These are phyloP conservation scores for Halcyon malimbica DNA, from an alignment of 2,113 vertebrate species.

Conservation along the genomic window DNA sequence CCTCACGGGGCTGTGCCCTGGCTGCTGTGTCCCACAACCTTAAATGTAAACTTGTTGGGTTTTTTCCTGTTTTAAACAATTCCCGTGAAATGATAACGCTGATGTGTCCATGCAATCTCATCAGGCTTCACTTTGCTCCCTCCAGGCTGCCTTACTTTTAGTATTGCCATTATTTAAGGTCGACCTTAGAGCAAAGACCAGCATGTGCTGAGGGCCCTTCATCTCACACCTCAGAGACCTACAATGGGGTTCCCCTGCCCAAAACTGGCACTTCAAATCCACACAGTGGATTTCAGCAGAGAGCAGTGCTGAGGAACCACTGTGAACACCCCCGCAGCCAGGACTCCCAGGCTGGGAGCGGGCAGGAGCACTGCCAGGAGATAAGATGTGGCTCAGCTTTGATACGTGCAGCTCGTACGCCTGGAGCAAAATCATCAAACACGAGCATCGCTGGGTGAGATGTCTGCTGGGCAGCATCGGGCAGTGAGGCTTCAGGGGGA, in stretches of 20 bases:
- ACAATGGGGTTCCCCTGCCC: not conserved
- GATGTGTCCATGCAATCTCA: not conserved
- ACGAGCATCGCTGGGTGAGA: rapidly evolving
- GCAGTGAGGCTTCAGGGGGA: not conserved
- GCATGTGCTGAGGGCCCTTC: rapidly evolving
- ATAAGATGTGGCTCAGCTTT: constrained; percentile 5
- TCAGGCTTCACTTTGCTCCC: not conserved
- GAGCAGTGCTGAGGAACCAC: not conserved
- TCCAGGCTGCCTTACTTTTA: not conserved
- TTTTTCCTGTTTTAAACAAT: rapidly evolving
- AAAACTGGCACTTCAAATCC: not conserved
- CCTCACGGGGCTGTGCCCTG: not conserved
- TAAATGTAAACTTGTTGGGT: not conserved
- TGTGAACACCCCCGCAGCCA: rapidly evolving
- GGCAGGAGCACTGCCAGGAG: not conserved
- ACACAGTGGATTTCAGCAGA: no score
- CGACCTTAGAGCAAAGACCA: not conserved
- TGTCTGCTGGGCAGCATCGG: rapidly evolving
- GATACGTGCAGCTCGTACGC: not conserved
- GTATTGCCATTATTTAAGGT: not conserved
- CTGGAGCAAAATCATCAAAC: constrained; percentile 8
- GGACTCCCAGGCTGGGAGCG: not conserved
- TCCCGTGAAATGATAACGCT: not conserved
- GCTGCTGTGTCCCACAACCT: not conserved
- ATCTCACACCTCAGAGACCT: not conserved